phyloP scores from a whole-genome alignment of 2,888 invertebrate genomes.

The Volucella zonaria region DNA sequence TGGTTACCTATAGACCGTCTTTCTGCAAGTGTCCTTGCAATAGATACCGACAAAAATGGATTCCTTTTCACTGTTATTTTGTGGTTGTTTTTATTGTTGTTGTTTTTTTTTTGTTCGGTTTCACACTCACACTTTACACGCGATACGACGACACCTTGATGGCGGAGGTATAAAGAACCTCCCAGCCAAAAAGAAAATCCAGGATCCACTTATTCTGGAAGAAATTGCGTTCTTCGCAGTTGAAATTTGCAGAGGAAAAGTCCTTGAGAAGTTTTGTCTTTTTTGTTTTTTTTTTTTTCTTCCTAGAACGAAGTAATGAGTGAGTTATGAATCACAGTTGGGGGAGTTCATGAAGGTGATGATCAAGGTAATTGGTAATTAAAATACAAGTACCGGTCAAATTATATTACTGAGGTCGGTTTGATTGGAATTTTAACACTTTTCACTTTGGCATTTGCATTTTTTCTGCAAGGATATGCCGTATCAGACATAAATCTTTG shows the following conservation, averaged over 20 bases:
- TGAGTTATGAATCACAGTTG: slow-evolving; percentile 50
- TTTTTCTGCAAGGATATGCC: slow-evolving; percentile 58
- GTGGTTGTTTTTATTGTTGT: slow-evolving; percentile 18
- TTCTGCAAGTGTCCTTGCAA: slow-evolving; percentile 28
- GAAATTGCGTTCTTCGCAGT: slow-evolving; percentile 64
- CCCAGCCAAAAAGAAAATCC: background rate
- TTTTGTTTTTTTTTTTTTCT: too few relatives aligned
- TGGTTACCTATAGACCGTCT: slow-evolving; percentile 17
- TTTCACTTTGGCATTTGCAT: slow-evolving; percentile 55
- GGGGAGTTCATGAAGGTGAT: slow-evolving; percentile 22
- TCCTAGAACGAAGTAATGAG: background rate
- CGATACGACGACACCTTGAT: slow-evolving; percentile 12
- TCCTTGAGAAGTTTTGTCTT: slow-evolving; percentile 60
- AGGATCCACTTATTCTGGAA: background rate
- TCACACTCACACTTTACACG: slow-evolving; percentile 30
- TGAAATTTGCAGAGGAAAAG: slow-evolving; percentile 47
- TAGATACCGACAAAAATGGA: slow-evolving; percentile 40
- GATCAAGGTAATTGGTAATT: background rate
- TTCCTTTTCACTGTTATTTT: background rate
- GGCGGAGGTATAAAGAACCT: background rate
- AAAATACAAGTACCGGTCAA: slow-evolving; percentile 24
- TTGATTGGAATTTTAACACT: slow-evolving; percentile 44
- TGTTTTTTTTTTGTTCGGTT: background rate
- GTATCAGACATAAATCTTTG: slow-evolving; percentile 63
- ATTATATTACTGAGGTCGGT: slow-evolving; percentile 2